Percentiles rank a stretch among this genome's conserved stretches.
phyloP scores from a whole-genome alignment of 92 coral and sea anemone genomes.

The Parazoanthus swiftii region DNA sequence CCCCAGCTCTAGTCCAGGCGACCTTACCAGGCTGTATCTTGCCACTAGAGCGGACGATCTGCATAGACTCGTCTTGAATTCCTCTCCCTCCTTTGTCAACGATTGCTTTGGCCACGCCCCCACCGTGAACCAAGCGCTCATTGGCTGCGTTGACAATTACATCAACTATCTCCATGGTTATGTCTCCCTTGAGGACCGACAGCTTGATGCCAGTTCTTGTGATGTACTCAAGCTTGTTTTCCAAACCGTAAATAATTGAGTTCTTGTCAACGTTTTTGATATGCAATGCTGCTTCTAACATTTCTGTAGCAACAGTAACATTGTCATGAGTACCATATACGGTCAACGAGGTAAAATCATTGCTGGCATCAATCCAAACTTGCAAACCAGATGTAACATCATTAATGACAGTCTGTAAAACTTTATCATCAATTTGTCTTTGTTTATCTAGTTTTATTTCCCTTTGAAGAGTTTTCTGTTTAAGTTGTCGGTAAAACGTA shows the following conservation, averaged over 20 bases:
- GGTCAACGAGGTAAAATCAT: not conserved
- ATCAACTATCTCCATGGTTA: conserved; percentile 48
- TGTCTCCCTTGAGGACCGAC: conserved; percentile 49
- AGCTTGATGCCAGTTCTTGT: conserved; percentile 30
- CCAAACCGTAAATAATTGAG: not conserved
- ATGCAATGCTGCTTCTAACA: not conserved
- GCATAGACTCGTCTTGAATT: conserved; percentile 31
- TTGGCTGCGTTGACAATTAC: conserved; percentile 55
- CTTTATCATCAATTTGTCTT: not conserved
- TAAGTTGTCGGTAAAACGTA: not conserved
- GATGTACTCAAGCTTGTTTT: conserved; percentile 7
- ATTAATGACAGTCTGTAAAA: conserved; percentile 1
- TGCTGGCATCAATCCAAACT: conserved; percentile 8
- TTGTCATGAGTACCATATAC: conserved; percentile 12
- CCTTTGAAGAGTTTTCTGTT: not conserved
- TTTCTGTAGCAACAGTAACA: not conserved
- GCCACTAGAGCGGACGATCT: not conserved
- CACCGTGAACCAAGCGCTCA: conserved; percentile 14
- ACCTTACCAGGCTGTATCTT: conserved; percentile 37
- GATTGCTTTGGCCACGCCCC: conserved; percentile 51
- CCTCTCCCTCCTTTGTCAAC: conserved; percentile 42
- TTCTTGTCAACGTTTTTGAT: not conserved
- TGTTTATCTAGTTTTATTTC: not conserved
- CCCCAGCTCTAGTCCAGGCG: conserved; percentile 41
- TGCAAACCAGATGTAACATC: not conserved